Evolutionary conservation across 2,113 vertebrate genomes (phyloP).

Genomic region (Rhinogobius similis): DNA sequence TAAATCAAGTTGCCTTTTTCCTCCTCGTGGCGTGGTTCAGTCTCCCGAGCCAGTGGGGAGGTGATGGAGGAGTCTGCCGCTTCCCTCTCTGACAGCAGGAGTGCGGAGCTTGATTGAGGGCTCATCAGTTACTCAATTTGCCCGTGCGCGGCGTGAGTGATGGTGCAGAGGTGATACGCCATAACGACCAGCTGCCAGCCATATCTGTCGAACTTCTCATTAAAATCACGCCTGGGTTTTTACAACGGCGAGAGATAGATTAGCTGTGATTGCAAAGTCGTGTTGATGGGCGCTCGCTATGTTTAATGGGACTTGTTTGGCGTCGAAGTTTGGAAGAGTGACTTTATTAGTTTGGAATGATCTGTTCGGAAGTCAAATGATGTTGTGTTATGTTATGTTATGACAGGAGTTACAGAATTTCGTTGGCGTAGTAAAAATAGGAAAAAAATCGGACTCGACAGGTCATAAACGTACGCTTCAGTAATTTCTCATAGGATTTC

Average conservation of each 20-base stretch:
- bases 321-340: constrained; percentile 1
- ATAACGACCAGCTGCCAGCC: constrained; percentile 33
- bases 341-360: constrained; percentile 28
- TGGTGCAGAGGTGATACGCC: constrained; percentile 40
- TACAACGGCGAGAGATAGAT: not conserved
- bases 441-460: no score
- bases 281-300: constrained; percentile 11
- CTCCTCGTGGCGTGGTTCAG: constrained; percentile 1
- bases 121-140: constrained; percentile 62
- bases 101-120: constrained; percentile 38
- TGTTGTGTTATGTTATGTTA: not conserved
- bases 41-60: not conserved
- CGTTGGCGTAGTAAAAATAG: no score
- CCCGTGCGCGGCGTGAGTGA: constrained; percentile 43
- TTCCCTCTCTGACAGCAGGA: constrained; percentile 34
- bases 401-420: not conserved
- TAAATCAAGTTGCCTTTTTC: constrained; percentile 7
- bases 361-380: not conserved
- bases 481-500: no score
- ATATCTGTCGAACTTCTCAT: constrained; percentile 42
- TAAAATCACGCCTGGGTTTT: constrained; percentile 31
- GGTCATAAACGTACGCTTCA: no score
- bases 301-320: constrained; percentile 18
- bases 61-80: constrained; percentile 1
- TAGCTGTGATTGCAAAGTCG: not conserved